Evolutionary conservation across 1,140 invertebrate species (phyloP).

Genomic region (Armadillidium nasatum): DNA sequence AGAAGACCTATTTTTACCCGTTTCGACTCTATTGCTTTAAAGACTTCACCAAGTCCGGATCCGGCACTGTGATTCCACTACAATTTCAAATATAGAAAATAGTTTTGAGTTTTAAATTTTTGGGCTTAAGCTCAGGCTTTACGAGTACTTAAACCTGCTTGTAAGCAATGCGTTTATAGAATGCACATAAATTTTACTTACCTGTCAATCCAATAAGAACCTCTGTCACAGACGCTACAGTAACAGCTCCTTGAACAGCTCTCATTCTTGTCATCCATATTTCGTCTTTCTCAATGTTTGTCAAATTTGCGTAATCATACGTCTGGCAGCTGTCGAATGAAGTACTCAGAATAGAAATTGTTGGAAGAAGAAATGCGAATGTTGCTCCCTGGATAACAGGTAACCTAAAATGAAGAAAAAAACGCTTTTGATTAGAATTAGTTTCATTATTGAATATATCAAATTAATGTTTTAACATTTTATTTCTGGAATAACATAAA

Average conservation of each 20-base stretch:
- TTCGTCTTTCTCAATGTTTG: constrained; percentile 56
- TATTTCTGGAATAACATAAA: no score
- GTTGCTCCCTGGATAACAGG: constrained; percentile 57
- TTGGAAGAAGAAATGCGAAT: constrained; percentile 77
- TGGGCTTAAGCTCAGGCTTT: no score
- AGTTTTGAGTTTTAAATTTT: no score
- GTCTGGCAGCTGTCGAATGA: constrained; percentile 62
- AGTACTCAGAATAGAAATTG: constrained; percentile 71
- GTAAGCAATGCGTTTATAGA: no score
- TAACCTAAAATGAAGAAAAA: constrained; percentile 33
- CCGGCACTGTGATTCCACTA: no score
- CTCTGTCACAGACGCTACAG: constrained; percentile 71
- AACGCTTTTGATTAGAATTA: not conserved
- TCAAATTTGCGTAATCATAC: constrained; percentile 24
- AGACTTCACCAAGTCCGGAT: no score
- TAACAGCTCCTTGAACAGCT: constrained; percentile 77
- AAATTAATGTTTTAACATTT: no score
- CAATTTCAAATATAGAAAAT: no score
- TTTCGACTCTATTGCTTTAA: no score
- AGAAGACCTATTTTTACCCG: no score
- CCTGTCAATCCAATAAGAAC: constrained; percentile 64
- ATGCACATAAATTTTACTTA: constrained; percentile 44
- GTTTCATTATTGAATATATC: no score
- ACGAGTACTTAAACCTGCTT: no score
- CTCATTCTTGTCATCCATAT: constrained; percentile 75